Percentiles rank a stretch among this genome's conserved stretches.
Evolutionary conservation across 2,888 invertebrate species (phyloP).

Genomic region (Bombyx huttoni): DNA sequence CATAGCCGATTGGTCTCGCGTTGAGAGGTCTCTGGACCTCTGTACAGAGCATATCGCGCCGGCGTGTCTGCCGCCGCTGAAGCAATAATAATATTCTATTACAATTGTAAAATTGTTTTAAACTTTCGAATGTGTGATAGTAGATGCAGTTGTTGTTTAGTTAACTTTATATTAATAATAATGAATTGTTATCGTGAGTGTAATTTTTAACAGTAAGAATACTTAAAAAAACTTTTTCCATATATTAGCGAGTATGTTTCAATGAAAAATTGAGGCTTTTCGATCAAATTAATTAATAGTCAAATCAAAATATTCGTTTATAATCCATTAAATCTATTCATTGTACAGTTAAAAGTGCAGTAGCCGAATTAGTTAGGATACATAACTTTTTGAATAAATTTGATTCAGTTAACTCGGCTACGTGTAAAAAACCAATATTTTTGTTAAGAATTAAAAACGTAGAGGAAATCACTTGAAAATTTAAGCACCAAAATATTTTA

Average conservation of each 20-base stretch:
- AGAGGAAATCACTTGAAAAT: slow-evolving; percentile 42
- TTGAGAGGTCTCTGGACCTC: slow-evolving; percentile 4
- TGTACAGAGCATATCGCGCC: slow-evolving; percentile 41
- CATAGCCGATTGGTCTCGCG: slow-evolving; percentile 5
- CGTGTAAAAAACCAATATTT: slow-evolving; percentile 40
- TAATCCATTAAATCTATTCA: slow-evolving; percentile 47
- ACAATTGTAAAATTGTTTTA: slow-evolving; percentile 71
- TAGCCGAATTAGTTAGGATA: slow-evolving; percentile 67
- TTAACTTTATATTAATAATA: slow-evolving; percentile 59
- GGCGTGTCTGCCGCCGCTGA: slow-evolving; percentile 44
- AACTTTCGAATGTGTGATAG: slow-evolving; percentile 74
- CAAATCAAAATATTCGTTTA: slow-evolving; percentile 30
- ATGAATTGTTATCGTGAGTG: slow-evolving; percentile 70
- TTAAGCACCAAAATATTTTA: slow-evolving; percentile 58
- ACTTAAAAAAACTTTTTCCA: slow-evolving; percentile 48
- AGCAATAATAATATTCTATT: slow-evolving; percentile 71
- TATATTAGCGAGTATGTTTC: slow-evolving; percentile 33
- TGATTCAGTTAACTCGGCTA: slow-evolving; percentile 20
- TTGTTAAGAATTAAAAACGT: slow-evolving; percentile 42
- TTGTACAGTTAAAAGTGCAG: slow-evolving; percentile 66
- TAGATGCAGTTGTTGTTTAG: slow-evolving; percentile 74
- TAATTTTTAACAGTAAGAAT: slow-evolving; percentile 63
- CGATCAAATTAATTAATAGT: slow-evolving; percentile 37
- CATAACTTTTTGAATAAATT: slow-evolving; percentile 64
- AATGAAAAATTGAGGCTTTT: slow-evolving; percentile 41